Base-by-base conservation (phyloP, 2,113 vertebrate genomes). In the Ginglymostoma cirratum region DNA sequence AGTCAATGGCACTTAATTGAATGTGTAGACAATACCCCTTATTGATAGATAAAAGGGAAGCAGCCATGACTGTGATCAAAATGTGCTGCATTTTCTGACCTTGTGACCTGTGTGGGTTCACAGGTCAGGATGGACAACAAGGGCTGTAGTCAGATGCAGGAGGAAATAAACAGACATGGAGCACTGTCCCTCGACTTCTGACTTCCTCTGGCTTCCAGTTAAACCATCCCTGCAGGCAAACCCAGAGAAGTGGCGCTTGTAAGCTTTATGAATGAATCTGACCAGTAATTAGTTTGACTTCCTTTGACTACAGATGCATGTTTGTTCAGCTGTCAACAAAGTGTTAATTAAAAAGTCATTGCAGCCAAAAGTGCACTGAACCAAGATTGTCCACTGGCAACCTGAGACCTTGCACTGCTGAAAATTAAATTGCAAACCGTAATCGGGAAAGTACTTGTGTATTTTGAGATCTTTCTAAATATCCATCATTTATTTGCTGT, bases 31-130 rank as follows among this genome's bases (percentile, higher is more conserved):
- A 96, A 97, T 97, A 96, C 96, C 96, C 48, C 96, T 96, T 96
- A 96, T 97, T 66, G 96, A 96, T 97, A 96, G 96, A 96, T 96
- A 96, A 96, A 97, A 97, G 97, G 97, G 97, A 97, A 97, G 96
- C 96, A 96, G 96, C 96, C 96, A 96, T 96, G 96, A 96, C 97
- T 97, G 96, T 97, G 97, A 97, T 96, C 96, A 95, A 92, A 96
- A 97, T 85, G 96, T 96, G 96, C 96, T 97, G 96, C 97, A 97
- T 97, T 97, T 97, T 96, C 95, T 96, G 96, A 97, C 96, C 96
- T 95, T 96, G 95, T 96, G 96, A 96, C 96, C 96, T 95, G 94
- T 96, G 95, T 95, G 94, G 95, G 97, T 97, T 97, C 97, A 97
- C 96, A 96, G 96, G 96, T 97, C 67, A 72, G 96, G 96, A 96